These are phyloP conservation scores for Vireo griseus DNA, from an alignment of 2,797 vertebrate genomes.

Conservation along the genomic window DNA sequence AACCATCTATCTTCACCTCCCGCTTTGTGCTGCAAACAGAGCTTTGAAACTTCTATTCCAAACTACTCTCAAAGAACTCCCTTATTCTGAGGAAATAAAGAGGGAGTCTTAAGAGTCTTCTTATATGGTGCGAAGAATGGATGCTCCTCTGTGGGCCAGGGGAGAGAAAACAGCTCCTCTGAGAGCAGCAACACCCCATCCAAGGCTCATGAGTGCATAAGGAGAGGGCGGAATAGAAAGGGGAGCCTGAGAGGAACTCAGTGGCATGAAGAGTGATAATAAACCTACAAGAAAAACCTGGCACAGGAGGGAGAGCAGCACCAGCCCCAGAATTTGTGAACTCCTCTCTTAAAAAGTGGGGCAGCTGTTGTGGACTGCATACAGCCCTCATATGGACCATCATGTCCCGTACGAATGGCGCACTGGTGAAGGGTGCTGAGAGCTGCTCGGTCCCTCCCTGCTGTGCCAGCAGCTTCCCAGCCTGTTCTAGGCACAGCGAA, in stretches of 20 bases:
- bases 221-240: not conserved
- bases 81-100: not conserved
- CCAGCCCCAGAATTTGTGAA: not conserved
- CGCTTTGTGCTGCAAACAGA: not conserved
- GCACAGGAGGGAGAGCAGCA: not conserved
- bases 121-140: not conserved
- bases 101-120: not conserved
- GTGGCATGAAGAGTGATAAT: not conserved
- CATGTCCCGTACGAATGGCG: accelerated
- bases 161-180: not conserved
- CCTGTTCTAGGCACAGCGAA: not conserved
- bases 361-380: not conserved
- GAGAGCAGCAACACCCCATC: not conserved
- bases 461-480: not conserved
- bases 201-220: not conserved
- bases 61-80: not conserved
- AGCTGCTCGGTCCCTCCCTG: accelerated
- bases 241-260: not conserved
- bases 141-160: not conserved
- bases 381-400: not conserved
- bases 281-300: not conserved
- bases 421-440: not conserved
- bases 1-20: slow-evolving; percentile 34
- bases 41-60: not conserved
- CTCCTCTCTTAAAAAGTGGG: not conserved